Base-by-base conservation (phyloP, 2,888 invertebrate species). In the Sinohyriopsis cumingii region DNA sequence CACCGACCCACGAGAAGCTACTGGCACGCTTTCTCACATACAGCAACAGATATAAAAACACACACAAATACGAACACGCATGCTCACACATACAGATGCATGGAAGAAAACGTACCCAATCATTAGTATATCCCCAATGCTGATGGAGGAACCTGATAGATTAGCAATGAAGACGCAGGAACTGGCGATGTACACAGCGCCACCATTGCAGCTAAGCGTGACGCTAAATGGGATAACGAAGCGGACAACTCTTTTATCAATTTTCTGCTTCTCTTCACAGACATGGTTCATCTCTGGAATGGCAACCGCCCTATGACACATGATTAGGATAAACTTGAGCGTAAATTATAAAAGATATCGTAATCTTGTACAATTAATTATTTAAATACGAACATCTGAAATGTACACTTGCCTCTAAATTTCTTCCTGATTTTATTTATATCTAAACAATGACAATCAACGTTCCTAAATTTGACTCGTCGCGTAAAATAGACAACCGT, bases 201-300 rank as follows among this genome's bases (percentile, higher is more conserved):
- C 84, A 0, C 87, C 87, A 63, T 86, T 85, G n/a, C 84, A 85
- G 55, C 86, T 86, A 24, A 87, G 74, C 0, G 86, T 86, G 1
- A 86, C 84, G 63, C 82, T 79, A 68, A 87, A 83, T 3, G 87
- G 87, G n/a, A 87, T 75, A 3, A 84, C 79, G 63, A 84, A 83
- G 0, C 84, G 71, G 1, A 84, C 72, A 4, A 87, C 81, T 25
- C 85, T 55, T 45, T 79, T 75, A 68, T 86, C 86, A 9, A 87
- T 82, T 33, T 77, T 78, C 67, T 84, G 80, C 24, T 78, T 81
- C 15, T 77, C 79, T 61, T 84, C 84, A 67, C 85, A 84, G 2
- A 82, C 76, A 5, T 81, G 60, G 59, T 84, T 63, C 85, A 87
- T 86, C 65, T 87, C 86, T 5, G 87, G 87, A 25, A 87, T 81